Evolutionary conservation across 2,797 vertebrate species (phyloP), one percentile per base, ranked within the genome.

Genomic region (Decapterus maruadsi): DNA sequence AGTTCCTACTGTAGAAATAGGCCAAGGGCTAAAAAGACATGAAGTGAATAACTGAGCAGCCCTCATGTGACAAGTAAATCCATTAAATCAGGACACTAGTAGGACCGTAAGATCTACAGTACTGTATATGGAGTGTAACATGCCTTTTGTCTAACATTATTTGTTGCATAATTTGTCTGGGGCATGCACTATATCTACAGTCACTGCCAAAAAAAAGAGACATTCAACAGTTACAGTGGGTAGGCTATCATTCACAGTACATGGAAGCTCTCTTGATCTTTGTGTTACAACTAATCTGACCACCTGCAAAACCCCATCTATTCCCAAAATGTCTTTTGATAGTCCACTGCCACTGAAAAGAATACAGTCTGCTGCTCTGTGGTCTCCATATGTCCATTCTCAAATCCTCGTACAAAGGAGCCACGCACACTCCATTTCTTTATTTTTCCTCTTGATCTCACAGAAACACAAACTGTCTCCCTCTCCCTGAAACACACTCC

Each of bases 371-470:
- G 26, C 75, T 72, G 77, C 75, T 58, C 72, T 77, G 83, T 86
- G 81, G 73, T 83, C 77, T 72, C 83, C 84, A 82, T 92, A 90
- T 90, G 87, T 89, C 79, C 80, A 59, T 76, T 83, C 84, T 87
- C 74, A 88, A 90, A 87, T 85, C 81, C 78, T 73, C 55, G 43
- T 66, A 87, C 82, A 91, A 91, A 87, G 83, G 86, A 81, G 69
- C 59, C 81, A 70, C 22, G 9, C 80, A 69, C 72, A 69, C 56
- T 22, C 76, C 56, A 77, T 83, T 88, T 77, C 50, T 82, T 83
- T 83, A 29, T 80, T 73, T 68, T 81, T 64, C 50, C 62, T 90
- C 75, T 83, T 87, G 80, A 86, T 93, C 85, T 81, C 57, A 19
- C 66, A 85, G 77, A 85, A 79, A 90, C 79, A 88, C 64, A 92